A percentile compares a stretch with the other conserved stretches of the same genome.
Evolutionary conservation across 1,140 invertebrate genomes (phyloP).

Genomic region (Coptotermes formosanus): DNA sequence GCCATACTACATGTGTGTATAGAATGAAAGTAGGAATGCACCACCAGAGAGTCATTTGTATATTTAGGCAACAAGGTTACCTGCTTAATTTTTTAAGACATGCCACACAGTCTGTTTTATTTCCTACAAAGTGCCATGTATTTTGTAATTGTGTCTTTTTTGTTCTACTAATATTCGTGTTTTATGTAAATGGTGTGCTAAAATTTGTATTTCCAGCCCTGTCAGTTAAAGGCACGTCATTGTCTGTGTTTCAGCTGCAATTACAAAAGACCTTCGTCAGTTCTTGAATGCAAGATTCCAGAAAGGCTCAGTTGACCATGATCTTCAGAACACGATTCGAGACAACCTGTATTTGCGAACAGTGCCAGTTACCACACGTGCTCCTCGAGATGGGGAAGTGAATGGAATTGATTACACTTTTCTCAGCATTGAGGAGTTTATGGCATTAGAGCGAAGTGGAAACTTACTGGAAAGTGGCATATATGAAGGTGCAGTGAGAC

Average conservation of each 20-base stretch:
- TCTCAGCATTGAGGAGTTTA: slow-evolving; percentile 59
- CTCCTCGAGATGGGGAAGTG: slow-evolving; percentile 59
- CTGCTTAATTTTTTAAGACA: too few species aligned
- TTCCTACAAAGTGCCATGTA: too few species aligned
- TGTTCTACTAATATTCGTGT: not conserved
- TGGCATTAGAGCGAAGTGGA: slow-evolving; percentile 59
- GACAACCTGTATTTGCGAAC: slow-evolving; percentile 69
- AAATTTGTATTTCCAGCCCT: not conserved
- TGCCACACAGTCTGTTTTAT: too few species aligned
- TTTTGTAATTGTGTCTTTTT: too few species aligned
- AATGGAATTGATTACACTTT: slow-evolving; percentile 69
- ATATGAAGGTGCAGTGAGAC: slow-evolving; percentile 55
- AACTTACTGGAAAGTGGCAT: slow-evolving; percentile 66
- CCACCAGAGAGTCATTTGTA: too few species aligned
- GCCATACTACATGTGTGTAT: too few species aligned
- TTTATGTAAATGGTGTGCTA: not conserved
- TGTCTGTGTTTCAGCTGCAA: slow-evolving; percentile 43
- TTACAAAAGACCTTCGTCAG: slow-evolving; percentile 58
- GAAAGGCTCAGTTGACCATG: slow-evolving; percentile 65
- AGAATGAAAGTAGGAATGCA: too few species aligned
- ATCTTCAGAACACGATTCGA: slow-evolving; percentile 66
- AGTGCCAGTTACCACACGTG: slow-evolving; percentile 65
- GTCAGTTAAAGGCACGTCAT: too few species aligned
- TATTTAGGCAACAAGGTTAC: too few species aligned
- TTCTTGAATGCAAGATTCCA: slow-evolving; percentile 63